Evolutionary conservation across 2,888 invertebrate species (phyloP).

Genomic region (Bembecia ichneumoniformis): DNA sequence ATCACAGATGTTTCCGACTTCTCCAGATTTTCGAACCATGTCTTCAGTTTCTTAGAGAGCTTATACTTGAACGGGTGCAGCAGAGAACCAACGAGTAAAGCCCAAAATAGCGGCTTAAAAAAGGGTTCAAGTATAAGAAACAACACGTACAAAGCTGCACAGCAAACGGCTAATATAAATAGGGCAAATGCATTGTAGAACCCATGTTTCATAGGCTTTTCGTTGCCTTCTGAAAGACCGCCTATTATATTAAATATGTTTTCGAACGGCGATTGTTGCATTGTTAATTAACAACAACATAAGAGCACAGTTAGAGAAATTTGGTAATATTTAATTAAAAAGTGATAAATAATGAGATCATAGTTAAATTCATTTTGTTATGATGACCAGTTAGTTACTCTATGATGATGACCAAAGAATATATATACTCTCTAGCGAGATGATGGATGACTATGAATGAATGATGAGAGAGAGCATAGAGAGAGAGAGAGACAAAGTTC

Average conservation of each 20-base stretch:
- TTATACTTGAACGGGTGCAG: constrained; percentile 94
- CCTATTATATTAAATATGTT: constrained; percentile 79
- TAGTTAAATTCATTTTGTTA: constrained; percentile 14
- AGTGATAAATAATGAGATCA: constrained; percentile 33
- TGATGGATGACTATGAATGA: too few species aligned
- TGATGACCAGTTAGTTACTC: too few species aligned
- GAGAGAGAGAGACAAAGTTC: too few species aligned
- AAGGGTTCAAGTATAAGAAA: constrained; percentile 92
- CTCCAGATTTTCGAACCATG: constrained; percentile 83
- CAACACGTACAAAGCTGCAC: constrained; percentile 81
- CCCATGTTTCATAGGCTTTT: constrained; percentile 93
- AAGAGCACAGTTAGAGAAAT: neutral
- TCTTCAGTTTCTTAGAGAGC: constrained; percentile 80
- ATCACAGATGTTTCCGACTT: constrained; percentile 77
- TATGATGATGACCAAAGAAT: too few species aligned
- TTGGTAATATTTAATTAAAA: neutral
- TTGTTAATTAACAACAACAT: constrained; percentile 12
- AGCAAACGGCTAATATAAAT: constrained; percentile 78
- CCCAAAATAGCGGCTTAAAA: constrained; percentile 95
- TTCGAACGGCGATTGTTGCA: constrained; percentile 75
- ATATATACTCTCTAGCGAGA: too few species aligned
- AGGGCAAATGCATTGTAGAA: constrained; percentile 90
- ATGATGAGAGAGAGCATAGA: too few species aligned
- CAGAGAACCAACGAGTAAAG: constrained; percentile 95
- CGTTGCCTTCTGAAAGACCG: constrained; percentile 81